Evolutionary conservation across 1,140 invertebrate species (phyloP).

Genomic region (Tyrophagus putrescentiae): DNA sequence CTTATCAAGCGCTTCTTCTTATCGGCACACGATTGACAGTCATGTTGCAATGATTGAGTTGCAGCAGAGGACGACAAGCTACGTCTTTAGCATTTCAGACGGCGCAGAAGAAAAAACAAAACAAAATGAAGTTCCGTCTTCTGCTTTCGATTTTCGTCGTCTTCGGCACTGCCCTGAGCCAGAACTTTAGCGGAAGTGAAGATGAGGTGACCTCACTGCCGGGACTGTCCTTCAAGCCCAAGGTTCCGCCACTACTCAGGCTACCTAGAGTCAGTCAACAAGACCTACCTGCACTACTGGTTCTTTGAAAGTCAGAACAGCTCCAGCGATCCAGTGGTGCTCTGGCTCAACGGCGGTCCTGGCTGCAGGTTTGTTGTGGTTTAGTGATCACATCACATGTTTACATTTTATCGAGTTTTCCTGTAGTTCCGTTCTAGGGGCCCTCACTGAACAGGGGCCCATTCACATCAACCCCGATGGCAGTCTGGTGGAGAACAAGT

Average conservation of each 20-base stretch:
- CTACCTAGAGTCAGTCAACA: conserved; percentile 29
- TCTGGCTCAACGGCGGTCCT: conserved; percentile 46
- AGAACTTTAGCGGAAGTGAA: neutral
- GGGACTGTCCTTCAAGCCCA: conserved; percentile 26
- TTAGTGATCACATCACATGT: too few species aligned
- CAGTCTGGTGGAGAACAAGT: conserved; percentile 34
- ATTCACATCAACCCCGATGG: conserved; percentile 33
- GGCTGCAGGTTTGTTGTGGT: too few species aligned
- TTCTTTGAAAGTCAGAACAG: conserved; percentile 39
- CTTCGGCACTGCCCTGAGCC: neutral
- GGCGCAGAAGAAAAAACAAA: too few species aligned
- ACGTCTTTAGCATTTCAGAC: too few species aligned
- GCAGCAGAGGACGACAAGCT: too few species aligned
- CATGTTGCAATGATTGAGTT: too few species aligned
- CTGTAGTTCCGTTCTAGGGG: conserved; percentile 39
- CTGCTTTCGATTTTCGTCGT: neutral
- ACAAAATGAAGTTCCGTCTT: too few species aligned
- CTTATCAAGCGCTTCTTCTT: too few species aligned
- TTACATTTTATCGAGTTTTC: too few species aligned
- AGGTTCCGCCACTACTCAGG: conserved; percentile 31
- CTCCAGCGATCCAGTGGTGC: conserved; percentile 39
- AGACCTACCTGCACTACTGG: conserved; percentile 31
- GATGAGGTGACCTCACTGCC: conserved; percentile 29
- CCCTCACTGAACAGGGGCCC: conserved; percentile 42
- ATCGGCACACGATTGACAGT: too few species aligned